These are phyloP conservation scores for Drosophila yakuba DNA, from an alignment of 1,140 invertebrate genomes.

Conservation along the genomic window DNA sequence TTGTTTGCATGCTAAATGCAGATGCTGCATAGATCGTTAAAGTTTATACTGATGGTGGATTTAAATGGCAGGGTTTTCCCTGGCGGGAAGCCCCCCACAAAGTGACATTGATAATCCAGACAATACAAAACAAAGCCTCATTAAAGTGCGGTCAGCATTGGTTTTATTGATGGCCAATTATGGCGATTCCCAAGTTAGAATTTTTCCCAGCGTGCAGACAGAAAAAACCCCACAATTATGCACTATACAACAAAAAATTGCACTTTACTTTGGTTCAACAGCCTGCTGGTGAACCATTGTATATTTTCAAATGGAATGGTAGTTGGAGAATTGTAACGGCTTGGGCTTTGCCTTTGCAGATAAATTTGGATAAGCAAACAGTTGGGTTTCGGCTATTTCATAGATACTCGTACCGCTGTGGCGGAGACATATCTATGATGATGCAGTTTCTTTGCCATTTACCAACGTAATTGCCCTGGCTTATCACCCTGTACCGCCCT, in stretches of 20 bases:
- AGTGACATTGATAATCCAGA: background rate
- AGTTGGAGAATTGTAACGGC: background rate
- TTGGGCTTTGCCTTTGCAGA: slow-evolving; percentile 1
- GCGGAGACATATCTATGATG: background rate
- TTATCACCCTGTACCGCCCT: background rate
- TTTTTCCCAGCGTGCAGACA: background rate
- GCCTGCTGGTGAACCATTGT: no score
- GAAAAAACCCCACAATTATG: background rate
- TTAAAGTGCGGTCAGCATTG: slow-evolving; percentile 34
- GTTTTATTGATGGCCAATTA: slow-evolving; percentile 10
- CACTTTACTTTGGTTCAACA: background rate
- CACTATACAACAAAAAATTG: background rate
- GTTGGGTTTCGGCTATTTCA: background rate
- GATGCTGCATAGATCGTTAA: background rate
- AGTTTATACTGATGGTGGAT: background rate
- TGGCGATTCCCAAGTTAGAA: slow-evolving; percentile 4
- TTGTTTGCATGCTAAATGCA: slow-evolving; percentile 15
- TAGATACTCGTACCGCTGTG: slow-evolving; percentile 3
- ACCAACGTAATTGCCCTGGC: slow-evolving; percentile 8
- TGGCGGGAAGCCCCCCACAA: background rate
- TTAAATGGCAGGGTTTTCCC: slow-evolving; percentile 9
- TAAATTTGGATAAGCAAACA: slow-evolving; percentile 31
- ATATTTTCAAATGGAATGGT: background rate
- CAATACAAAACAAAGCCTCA: background rate
- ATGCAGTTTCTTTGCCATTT: slow-evolving; percentile 47